Percentiles rank a stretch among this genome's conserved stretches.
Evolutionary conservation across 2,888 invertebrate species (phyloP).

Genomic region (Tipula lateralis): DNA sequence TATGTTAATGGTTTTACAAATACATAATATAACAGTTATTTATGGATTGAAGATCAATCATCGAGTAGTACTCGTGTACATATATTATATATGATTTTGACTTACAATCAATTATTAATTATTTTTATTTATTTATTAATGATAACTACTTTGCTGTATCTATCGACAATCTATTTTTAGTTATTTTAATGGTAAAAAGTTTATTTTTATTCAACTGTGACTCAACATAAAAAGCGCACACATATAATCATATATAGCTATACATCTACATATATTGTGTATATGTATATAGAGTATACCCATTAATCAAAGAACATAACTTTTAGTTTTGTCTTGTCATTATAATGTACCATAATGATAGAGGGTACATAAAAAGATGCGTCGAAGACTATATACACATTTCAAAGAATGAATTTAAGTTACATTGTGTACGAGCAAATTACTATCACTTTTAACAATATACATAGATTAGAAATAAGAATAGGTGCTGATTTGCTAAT

Average conservation of each 20-base stretch:
- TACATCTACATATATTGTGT: background rate
- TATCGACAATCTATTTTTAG: background rate
- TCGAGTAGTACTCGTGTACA: background rate
- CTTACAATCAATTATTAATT: background rate
- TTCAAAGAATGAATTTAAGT: background rate
- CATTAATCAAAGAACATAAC: background rate
- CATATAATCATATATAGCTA: background rate
- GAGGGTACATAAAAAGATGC: background rate
- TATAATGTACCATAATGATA: background rate
- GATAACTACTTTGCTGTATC: background rate
- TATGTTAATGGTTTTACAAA: background rate
- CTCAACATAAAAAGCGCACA: background rate
- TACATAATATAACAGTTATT: background rate
- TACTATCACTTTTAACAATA: background rate
- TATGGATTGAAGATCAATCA: background rate
- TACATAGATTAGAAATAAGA: background rate
- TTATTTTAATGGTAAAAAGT: background rate
- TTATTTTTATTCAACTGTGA: background rate
- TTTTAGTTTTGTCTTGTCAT: background rate
- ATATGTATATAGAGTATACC: background rate
- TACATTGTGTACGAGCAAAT: background rate
- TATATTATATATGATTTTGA: background rate
- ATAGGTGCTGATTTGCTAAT: background rate
- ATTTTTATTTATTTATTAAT: background rate
- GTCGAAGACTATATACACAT: background rate